Conservation (phyloP, 2,113 vertebrate species). For the Agapornis roseicollis region DNA sequence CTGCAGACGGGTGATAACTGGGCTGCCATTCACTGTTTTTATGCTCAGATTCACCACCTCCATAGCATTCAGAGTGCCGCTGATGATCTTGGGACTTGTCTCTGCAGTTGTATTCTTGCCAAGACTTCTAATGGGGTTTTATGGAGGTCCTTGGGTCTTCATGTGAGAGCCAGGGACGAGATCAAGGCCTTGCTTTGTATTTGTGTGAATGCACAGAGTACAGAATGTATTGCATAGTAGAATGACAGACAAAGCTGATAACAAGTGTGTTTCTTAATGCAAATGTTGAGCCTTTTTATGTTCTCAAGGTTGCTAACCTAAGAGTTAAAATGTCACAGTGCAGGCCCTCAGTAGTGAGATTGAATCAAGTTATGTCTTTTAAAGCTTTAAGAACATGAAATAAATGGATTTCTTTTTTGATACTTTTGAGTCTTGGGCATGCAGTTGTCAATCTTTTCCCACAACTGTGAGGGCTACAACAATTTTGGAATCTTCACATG, state of each 20-base stretch:
- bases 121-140: neutral
- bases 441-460: neutral
- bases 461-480: neutral
- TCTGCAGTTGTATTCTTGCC: neutral
- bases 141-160: neutral
- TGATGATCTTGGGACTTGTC: neutral
- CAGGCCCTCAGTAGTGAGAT: neutral
- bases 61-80: neutral
- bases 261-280: neutral
- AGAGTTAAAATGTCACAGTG: neutral
- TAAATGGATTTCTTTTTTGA: neutral
- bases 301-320: neutral
- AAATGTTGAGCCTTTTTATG: neutral
- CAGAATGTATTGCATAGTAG: neutral
- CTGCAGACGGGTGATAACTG: neutral
- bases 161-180: neutral
- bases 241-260: neutral
- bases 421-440: neutral
- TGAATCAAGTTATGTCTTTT: neutral
- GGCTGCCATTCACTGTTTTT: rapidly evolving
- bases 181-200: neutral
- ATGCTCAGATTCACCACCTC: neutral
- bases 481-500: neutral
- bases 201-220: neutral
- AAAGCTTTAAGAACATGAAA: neutral